Percentiles rank a stretch among this genome's conserved stretches.
These are phyloP conservation scores for Pao palembangensis DNA, from an alignment of 2,113 vertebrate genomes.

Conservation along the genomic window DNA sequence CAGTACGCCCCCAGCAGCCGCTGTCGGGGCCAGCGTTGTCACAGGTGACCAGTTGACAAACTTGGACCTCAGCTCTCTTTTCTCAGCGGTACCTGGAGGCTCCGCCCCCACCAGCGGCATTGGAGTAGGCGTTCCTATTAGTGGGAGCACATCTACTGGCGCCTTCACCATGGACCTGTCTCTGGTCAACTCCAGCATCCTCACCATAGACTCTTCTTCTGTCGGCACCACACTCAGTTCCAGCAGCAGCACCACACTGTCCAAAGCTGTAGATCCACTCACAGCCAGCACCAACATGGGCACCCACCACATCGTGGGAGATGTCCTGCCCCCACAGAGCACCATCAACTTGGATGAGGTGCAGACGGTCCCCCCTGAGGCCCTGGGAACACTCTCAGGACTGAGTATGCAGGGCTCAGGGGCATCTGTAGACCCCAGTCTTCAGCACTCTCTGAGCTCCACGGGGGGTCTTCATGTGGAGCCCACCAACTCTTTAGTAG, in stretches of 20 bases:
- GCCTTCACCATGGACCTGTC: conserved; percentile 82
- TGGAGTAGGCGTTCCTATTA: conserved; percentile 48
- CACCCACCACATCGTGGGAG: conserved; percentile 73
- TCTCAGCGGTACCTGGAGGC: conserved; percentile 79
- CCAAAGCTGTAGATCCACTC: conserved; percentile 84
- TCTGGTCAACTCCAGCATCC: conserved; percentile 84
- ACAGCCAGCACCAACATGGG: conserved; percentile 77
- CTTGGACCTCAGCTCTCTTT: conserved; percentile 88
- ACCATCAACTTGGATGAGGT: conserved; percentile 84
- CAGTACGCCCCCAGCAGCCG: conserved; percentile 78
- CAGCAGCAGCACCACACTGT: conserved; percentile 62
- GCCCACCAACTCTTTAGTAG: conserved; percentile 65
- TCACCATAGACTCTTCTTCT: conserved; percentile 87
- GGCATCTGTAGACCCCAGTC: conserved; percentile 65
- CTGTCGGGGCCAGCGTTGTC: conserved; percentile 72
- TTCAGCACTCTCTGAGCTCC: conserved; percentile 79
- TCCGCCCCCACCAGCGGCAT: conserved; percentile 38
- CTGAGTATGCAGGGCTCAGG: conserved; percentile 76
- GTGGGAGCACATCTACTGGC: conserved; percentile 56
- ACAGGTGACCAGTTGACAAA: conserved; percentile 81
- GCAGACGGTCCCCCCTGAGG: conserved; percentile 84
- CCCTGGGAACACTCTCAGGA: conserved; percentile 81
- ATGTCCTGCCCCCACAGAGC: conserved; percentile 84
- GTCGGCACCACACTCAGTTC: conserved; percentile 77
- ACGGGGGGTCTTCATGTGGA: conserved; percentile 73